A percentile compares a stretch with the other conserved stretches of the same genome.
Conservation (phyloP, 2,113 vertebrate genomes). For the Mystacornis crossleyi region DNA sequence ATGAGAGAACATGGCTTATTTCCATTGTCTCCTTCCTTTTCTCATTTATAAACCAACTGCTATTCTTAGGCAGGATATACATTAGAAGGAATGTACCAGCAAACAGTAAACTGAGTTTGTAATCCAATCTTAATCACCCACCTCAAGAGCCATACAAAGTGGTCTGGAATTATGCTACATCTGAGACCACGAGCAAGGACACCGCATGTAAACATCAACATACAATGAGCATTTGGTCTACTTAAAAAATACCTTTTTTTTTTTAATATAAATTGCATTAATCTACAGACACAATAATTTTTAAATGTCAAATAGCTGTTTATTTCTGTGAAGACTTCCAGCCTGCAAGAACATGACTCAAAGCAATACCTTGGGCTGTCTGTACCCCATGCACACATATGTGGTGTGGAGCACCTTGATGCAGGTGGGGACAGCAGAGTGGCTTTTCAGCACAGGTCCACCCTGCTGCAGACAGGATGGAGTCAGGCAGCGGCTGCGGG, state of each 20-base stretch:
- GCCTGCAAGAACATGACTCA: neutral
- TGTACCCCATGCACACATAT: rapidly evolving
- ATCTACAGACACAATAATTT: neutral
- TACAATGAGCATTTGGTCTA: neutral
- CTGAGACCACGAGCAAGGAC: neutral
- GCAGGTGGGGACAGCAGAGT: rapidly evolving
- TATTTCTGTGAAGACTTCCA: neutral
- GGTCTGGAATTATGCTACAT: neutral
- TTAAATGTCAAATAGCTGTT: neutral
- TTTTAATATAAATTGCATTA: neutral
- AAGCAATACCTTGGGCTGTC: neutral
- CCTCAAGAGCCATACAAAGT: neutral
- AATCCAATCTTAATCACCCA: neutral
- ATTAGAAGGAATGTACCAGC: neutral
- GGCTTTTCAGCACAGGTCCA: neutral
- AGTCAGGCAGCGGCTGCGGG: neutral
- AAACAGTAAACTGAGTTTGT: neutral
- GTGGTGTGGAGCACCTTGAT: neutral
- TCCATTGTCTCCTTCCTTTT: slow-evolving; percentile 2
- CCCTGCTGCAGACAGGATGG: neutral
- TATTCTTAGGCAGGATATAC: neutral
- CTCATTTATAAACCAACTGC: neutral
- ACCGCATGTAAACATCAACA: rapidly evolving
- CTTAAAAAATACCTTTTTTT: neutral
- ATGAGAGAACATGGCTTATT: neutral